Evolutionary conservation across 2,888 invertebrate genomes (phyloP), one percentile per base, ranked within the genome.

Genomic region (Ectemnius cavifrons): DNA sequence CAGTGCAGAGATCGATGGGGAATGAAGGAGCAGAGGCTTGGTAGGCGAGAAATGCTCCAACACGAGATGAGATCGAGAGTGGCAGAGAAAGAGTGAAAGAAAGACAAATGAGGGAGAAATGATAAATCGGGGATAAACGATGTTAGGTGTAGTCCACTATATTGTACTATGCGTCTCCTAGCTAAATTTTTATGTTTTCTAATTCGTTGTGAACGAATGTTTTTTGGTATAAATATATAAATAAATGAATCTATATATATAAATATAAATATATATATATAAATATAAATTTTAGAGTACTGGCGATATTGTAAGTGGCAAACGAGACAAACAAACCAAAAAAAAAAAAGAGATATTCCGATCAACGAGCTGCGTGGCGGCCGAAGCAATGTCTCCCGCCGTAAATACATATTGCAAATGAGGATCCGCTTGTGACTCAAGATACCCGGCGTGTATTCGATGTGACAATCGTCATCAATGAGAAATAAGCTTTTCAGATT

Each of bases 181-280:
- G 86, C 80, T 87, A 78, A 89, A 89, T 84, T 86, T 82, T 83
- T 84, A 84, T 84, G 84, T 85, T 88, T 88, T 86, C 71, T 83
- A 84, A 87, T 87, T 88, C 85, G 86, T 87, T 87, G 79, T 86
- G 84, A 87, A 87, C 84, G 85, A 87, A 86, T 82, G 80, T 85
- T 86, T 86, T 84, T 83, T 79, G 70, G 79, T 82, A 86, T 78
- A 84, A 77, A 85, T 81, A 82, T 80, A 85, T 83, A 81, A 78
- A 82, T 85, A 85, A 82, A 80, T 82, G 78, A 77, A 82, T 72
- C 77, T 79, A 80, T 78, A 79, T 84, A 85, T 78, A 81, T 77
- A 79, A 73, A 79, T 65, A 65, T 63, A 70, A 63, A 74, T 67
- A 80, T 76, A 80, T 71, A 75, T 80, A 82, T 77, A 83, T 80